A percentile compares a stretch with the other conserved stretches of the same genome.
Conservation (phyloP, 2,113 vertebrate species). For the Eulacestoma nigropectus region DNA sequence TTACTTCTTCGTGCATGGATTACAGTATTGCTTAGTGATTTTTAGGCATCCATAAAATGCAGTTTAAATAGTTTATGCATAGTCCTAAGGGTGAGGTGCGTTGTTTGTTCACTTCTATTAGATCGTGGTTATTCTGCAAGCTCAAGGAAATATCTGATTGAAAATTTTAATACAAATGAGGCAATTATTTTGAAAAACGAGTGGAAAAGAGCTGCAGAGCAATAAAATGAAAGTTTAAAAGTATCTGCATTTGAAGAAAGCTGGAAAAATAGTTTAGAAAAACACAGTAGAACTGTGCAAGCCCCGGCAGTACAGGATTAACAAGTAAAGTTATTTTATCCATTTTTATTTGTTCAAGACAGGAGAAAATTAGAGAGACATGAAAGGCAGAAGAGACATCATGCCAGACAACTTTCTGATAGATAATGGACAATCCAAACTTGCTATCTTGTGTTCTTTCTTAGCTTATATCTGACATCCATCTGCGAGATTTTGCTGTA, state of each 20-base stretch:
- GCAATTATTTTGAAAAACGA: not conserved
- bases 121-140: not conserved
- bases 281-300: not conserved
- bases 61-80: not conserved
- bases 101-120: not conserved
- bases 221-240: not conserved
- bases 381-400: not conserved
- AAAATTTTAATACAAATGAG: not conserved
- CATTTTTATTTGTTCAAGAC: not conserved
- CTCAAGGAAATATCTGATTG: not conserved
- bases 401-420: not conserved
- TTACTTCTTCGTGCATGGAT: slow-evolving; percentile 12
- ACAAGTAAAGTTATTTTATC: not conserved
- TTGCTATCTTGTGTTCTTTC: not conserved
- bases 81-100: not conserved
- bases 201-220: not conserved
- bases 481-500: not conserved
- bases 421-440: not conserved
- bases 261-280: not conserved
- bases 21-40: not conserved
- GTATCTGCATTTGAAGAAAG: not conserved
- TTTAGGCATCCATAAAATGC: slow-evolving; percentile 19
- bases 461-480: not conserved
- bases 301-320: not conserved
- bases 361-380: not conserved